Base-by-base conservation (phyloP, 2,888 invertebrate genomes). In the Disparrhopalites patrizii region DNA sequence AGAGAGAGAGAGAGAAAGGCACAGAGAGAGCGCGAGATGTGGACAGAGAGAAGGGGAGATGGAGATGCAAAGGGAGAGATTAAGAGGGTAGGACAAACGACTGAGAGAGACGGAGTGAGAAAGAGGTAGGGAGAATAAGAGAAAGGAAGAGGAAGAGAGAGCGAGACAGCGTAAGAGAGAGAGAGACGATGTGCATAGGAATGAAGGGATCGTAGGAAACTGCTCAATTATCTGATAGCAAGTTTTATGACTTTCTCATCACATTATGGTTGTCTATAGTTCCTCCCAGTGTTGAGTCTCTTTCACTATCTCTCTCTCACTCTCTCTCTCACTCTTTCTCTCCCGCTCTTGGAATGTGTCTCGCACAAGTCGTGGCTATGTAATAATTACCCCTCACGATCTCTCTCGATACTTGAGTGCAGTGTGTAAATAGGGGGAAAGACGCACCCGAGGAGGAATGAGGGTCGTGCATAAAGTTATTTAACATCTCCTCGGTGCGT, bases 181-280 rank as follows among this genome's bases (percentile, higher is more conserved):
- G 20, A 3, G 47, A 7, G 47, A 47, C n/a, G 47, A 47, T 10
- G 47, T 47, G 23, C 20, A 47, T 23, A 47, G 47, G 25, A n/a
- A n/a, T n/a, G 8, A 47, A 5, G 23, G n/a, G 23, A 25, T n/a
- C 47, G 23, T 47, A 23, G 47, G 25, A 47, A 47, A 18, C 47
- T 23, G 25, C 47, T 47, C 47, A 47, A 47, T 47, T 47, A 47
- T 47, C 23, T 47, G 47, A 47, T 47, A 47, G 47, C 2, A 13
- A 47, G 23, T 47, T 47, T 47, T 47, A 47, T 47, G 47, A 13
- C 23, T 47, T 47, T 47, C 20, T 23, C 47, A 47, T 47, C 47
- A 20, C 47, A 47, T 47, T 47, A 47, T 47, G n/a, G n/a, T n/a
- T n/a, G n/a, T n/a, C n/a, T n/a, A n/a, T n/a, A n/a, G n/a, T n/a